phyloP scores from a whole-genome alignment of 2,888 invertebrate species.

The Brachycybe producta region DNA sequence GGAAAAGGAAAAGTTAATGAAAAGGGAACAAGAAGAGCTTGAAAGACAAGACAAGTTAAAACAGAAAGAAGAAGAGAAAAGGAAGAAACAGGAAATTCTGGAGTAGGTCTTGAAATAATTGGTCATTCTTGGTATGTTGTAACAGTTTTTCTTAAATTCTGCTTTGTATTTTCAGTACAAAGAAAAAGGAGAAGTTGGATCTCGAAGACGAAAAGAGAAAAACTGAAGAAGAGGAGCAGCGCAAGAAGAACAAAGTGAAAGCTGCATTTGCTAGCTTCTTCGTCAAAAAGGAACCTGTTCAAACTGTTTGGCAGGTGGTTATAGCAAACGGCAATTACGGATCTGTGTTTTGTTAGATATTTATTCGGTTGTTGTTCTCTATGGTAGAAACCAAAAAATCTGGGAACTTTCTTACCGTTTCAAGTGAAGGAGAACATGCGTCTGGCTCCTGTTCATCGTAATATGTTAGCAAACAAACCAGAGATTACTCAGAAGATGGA shows the following conservation, averaged over 20 bases:
- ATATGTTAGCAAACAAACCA: constrained; percentile 34
- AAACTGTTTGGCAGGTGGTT: neutral
- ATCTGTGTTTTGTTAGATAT: neutral
- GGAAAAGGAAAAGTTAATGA: constrained; percentile 45
- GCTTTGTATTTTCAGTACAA: neutral
- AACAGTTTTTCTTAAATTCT: neutral
- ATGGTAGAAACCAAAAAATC: neutral
- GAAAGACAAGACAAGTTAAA: constrained; percentile 35
- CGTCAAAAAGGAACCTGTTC: constrained; percentile 26
- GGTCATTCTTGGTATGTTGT: neutral
- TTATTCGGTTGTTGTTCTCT: neutral
- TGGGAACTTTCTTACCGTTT: too few species aligned
- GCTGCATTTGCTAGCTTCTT: constrained; percentile 73
- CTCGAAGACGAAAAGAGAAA: constrained; percentile 28
- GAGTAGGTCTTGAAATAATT: constrained; percentile 2
- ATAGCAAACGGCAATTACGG: neutral
- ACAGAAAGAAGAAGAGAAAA: constrained; percentile 33
- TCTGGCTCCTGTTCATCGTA: constrained; percentile 57
- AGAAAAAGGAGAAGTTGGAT: constrained; percentile 22
- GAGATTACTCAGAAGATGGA: constrained; percentile 14
- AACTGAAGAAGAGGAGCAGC: constrained; percentile 47
- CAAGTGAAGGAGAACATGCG: constrained; percentile 74
- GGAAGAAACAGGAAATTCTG: constrained; percentile 15
- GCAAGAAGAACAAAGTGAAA: constrained; percentile 62
- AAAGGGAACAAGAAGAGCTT: constrained; percentile 42